Conservation (phyloP, 2,888 invertebrate genomes). For the Drosophila suboccidentalis region DNA sequence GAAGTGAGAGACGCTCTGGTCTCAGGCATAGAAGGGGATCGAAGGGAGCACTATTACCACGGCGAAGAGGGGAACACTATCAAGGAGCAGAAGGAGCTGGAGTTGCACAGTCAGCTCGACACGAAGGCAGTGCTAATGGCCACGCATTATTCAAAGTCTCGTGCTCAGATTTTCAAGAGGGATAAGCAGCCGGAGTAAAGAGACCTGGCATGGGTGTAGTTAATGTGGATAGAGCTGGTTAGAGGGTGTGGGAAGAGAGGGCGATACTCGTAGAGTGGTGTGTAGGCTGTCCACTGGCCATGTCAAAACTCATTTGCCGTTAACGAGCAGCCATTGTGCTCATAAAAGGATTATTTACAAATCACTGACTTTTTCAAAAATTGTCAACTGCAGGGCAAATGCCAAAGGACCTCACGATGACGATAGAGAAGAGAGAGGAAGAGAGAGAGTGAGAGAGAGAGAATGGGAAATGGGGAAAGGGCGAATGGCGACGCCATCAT, state of each 20-base stretch:
- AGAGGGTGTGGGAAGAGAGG: not conserved
- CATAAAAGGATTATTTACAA: constrained; percentile 85
- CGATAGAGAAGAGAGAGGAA: not conserved
- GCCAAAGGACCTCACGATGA: constrained; percentile 30
- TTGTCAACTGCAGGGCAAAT: constrained; percentile 82
- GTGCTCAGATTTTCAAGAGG: constrained; percentile 71
- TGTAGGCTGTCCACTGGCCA: constrained; percentile 67
- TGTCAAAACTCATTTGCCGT: constrained; percentile 81
- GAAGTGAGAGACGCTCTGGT: not conserved
- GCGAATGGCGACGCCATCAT: not conserved
- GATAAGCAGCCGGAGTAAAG: constrained; percentile 52
- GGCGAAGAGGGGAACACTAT: not conserved
- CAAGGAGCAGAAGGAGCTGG: not conserved
- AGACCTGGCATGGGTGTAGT: constrained; percentile 12
- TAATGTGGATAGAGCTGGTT: constrained; percentile 6
- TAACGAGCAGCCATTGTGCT: constrained; percentile 84
- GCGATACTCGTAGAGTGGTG: constrained; percentile 1
- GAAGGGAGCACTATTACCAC: not conserved
- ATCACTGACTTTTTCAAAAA: constrained; percentile 84
- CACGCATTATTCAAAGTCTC: constrained; percentile 77
- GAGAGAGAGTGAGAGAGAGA: no score
- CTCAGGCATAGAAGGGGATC: not conserved
- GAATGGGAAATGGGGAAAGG: no score
- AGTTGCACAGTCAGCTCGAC: constrained; percentile 5
- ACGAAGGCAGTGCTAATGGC: constrained; percentile 72